Base-by-base conservation (phyloP, 2,113 vertebrate species). In the Pteropus alecto region DNA sequence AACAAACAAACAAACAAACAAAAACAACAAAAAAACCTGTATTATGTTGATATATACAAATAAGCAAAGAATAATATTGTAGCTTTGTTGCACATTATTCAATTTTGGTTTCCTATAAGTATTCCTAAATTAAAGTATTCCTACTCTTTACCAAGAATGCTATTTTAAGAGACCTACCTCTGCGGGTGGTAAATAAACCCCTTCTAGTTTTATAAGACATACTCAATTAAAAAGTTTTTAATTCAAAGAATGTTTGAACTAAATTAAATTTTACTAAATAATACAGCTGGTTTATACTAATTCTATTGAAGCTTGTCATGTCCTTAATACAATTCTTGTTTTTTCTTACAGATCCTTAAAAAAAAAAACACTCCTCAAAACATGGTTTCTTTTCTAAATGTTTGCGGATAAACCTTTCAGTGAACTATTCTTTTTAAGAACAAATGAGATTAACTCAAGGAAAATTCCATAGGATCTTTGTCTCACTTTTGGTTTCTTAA, bases 211-310 rank as follows among this genome's bases (percentile, higher is more conserved):
- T 74, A 43, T 78, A 96, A 97, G 15, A 38, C 73, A 94, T 63
- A 92, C 14, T 94, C 96, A 84, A 93, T 95, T 98, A 98, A 97
- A 93, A 96, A 61, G 4, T 15, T 89, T 96, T 97, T 94, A 84
- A 76, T 93, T 97, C 46, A 95, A 94, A 87, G 3, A 86, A 48
- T 1, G 16, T 61, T 94, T 96, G 35, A 94, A 94, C 15, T 89
- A 77, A 92, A 90, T 43, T 41, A 38, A 93, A 51, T 84, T 88
- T 97, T 67, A 18, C 58, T 83, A 30, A 92, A 95, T 86, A 82
- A n/a, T 60, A 56, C 60, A 13, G 21, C n/a, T 94, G 35, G 13
- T 70, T 97, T 6, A 63, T n/a, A 30, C 14, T 15, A 56, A 84
- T 89, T 98, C 98, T 97, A 60, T 79, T 83, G 65, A 85, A 11